Evolutionary conservation across 53 echinoderm and acorn worm species (phyloP).

Genomic region (Arbacia lixula): DNA sequence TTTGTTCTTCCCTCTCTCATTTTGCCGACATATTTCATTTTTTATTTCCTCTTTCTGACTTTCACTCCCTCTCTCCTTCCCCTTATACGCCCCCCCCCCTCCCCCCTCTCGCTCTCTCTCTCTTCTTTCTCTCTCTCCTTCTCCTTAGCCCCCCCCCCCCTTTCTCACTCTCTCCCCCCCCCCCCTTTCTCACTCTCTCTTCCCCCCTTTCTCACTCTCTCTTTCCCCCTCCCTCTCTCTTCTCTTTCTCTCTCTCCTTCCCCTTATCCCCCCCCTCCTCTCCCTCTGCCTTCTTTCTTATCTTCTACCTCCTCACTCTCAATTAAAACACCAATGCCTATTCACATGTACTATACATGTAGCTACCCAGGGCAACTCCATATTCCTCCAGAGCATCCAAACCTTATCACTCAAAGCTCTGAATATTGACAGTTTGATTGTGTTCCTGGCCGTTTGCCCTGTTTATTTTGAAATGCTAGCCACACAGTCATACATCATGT

Average conservation of each 20-base stretch:
- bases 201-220: neutral
- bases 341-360: too few species aligned
- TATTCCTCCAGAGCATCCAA: neutral
- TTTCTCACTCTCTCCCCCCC: neutral
- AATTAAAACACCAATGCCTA: too few species aligned
- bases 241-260: neutral
- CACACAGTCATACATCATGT: conserved; percentile 7
- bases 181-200: neutral
- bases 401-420: conserved; percentile 6
- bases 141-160: too few species aligned
- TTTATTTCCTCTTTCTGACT: too few species aligned
- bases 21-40: too few species aligned
- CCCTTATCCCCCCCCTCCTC: neutral
- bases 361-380: too few species aligned
- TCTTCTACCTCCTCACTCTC: neutral
- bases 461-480: conserved; percentile 26
- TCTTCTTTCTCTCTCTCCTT: neutral
- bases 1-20: too few species aligned
- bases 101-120: too few species aligned
- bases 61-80: neutral
- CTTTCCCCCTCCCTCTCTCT: neutral
- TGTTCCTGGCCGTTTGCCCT: neutral
- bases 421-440: conserved; percentile 21
- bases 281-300: neutral
- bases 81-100: neutral